Base-by-base conservation (phyloP, 1,140 invertebrate species). In the Drosophila arizonae region DNA sequence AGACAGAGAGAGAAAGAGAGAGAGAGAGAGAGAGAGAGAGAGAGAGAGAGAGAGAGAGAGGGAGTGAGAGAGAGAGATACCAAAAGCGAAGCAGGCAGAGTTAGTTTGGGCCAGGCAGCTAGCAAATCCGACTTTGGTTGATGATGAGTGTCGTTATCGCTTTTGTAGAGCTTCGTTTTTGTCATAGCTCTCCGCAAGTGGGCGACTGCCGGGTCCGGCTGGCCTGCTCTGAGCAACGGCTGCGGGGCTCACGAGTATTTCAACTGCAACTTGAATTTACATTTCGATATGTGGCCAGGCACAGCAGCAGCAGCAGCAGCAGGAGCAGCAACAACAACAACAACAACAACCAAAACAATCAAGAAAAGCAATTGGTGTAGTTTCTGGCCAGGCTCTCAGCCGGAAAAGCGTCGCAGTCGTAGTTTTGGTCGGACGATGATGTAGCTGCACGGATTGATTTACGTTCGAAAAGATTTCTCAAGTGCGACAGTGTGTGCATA, bases 391-490 rank as follows among this genome's bases (percentile, higher is more conserved):
- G 55, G 55, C 61, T 55, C 56, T 74, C 71, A 64, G 71, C 77
- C 78, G 82, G 82, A 81, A 87, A 60, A 71, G 56, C 33, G 36
- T 46, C 57, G 55, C 39, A 48, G 58, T 58, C 62, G 33, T 33
- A 33, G 33, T 33, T 33, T 33, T 33, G 69, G 74, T 75, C 76
- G 76, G 77, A 89, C 77, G 77, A 79, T 90, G 82, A 90, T 90
- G 87, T 84, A 87, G 81, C 81, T 81, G 81, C 82, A 84, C 77
- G 81, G 88, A 90, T 90, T 90, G 88, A 90, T 90, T 90, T 90
- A 90, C 88, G 88, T 90, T 90, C 88, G 88, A 90, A 90, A 90
- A 90, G 88, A 90, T 90, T 90, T 90, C 80, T 90, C 72, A 85
- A 90, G 79, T 86, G 74, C 87, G 79, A 64, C 55, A 66, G 45